Percentiles rank a stretch among this genome's conserved stretches.
These are phyloP conservation scores for Popillia japonica DNA, from an alignment of 1,140 invertebrate genomes.

Conservation along the genomic window DNA sequence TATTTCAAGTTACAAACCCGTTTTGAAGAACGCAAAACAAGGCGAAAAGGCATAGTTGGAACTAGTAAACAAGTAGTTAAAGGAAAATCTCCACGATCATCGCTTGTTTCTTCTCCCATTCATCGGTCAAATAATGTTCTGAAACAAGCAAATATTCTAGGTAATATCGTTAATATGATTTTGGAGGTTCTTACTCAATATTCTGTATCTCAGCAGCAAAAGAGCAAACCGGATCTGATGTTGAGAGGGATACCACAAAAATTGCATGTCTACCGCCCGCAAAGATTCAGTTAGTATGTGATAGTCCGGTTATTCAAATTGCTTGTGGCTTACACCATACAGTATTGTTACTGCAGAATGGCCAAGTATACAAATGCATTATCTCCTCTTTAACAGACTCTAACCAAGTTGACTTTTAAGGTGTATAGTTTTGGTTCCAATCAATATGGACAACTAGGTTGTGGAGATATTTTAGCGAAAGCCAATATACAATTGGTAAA, in stretches of 20 bases:
- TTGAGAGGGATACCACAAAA: slow-evolving; percentile 69
- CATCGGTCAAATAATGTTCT: slow-evolving; percentile 49
- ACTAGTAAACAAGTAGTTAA: slow-evolving; percentile 56
- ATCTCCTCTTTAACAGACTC: background rate
- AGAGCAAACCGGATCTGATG: slow-evolving; percentile 66
- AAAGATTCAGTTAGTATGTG: slow-evolving; percentile 72
- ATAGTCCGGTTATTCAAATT: slow-evolving; percentile 80
- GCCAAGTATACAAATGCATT: slow-evolving; percentile 57
- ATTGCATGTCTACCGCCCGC: slow-evolving; percentile 83
- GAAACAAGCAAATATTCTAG: slow-evolving; percentile 48
- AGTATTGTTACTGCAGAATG: slow-evolving; percentile 65
- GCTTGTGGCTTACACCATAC: slow-evolving; percentile 92
- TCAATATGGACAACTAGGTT: slow-evolving; percentile 91
- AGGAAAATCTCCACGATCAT: slow-evolving; percentile 51
- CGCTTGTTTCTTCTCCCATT: slow-evolving; percentile 46
- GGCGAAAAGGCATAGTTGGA: slow-evolving; percentile 61
- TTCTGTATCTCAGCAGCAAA: slow-evolving; percentile 56
- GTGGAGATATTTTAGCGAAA: slow-evolving; percentile 81
- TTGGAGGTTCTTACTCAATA: slow-evolving; percentile 1
- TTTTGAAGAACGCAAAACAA: slow-evolving; percentile 67
- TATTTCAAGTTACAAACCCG: slow-evolving; percentile 64
- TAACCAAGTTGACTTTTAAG: slow-evolving; percentile 52
- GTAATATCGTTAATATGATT: slow-evolving; percentile 6
- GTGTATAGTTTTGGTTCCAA: slow-evolving; percentile 95
- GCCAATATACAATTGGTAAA: slow-evolving; percentile 80